A percentile compares a stretch with the other conserved stretches of the same genome.
These are phyloP conservation scores for Melanophora roralis DNA, from an alignment of 2,888 invertebrate genomes.

Conservation along the genomic window DNA sequence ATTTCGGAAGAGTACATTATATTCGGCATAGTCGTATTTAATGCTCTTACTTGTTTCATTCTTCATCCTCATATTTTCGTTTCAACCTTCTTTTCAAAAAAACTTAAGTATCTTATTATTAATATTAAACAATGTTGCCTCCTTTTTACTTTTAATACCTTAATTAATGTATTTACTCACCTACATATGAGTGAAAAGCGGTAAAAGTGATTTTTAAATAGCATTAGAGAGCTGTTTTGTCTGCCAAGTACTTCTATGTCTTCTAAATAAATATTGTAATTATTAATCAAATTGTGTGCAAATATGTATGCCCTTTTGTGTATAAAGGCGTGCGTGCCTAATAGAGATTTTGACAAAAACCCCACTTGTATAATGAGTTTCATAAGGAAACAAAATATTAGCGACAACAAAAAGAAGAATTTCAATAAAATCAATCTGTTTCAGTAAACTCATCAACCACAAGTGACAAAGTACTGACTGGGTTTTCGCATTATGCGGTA, in stretches of 20 bases:
- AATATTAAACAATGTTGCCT: neutral
- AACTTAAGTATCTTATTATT: neutral
- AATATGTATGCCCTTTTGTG: neutral
- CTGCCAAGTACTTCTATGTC: constrained; percentile 11
- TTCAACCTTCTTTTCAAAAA: neutral
- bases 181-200: neutral
- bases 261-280: constrained; percentile 20
- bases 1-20: no score
- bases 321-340: neutral
- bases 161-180: no score
- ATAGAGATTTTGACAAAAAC: constrained; percentile 46
- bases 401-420: constrained; percentile 13
- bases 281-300: constrained; percentile 12
- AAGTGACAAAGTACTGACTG: constrained; percentile 55
- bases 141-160: neutral
- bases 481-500: constrained; percentile 15
- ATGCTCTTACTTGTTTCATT: no score
- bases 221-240: constrained; percentile 29
- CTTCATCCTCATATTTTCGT: no score
- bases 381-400: constrained; percentile 11
- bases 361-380: constrained; percentile 45
- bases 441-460: constrained; percentile 62
- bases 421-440: constrained; percentile 61
- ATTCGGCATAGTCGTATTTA: no score
- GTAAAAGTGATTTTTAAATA: constrained; percentile 31